Evolutionary conservation across 2,888 invertebrate genomes (phyloP).

Genomic region (Gymnosoma rotundatum): DNA sequence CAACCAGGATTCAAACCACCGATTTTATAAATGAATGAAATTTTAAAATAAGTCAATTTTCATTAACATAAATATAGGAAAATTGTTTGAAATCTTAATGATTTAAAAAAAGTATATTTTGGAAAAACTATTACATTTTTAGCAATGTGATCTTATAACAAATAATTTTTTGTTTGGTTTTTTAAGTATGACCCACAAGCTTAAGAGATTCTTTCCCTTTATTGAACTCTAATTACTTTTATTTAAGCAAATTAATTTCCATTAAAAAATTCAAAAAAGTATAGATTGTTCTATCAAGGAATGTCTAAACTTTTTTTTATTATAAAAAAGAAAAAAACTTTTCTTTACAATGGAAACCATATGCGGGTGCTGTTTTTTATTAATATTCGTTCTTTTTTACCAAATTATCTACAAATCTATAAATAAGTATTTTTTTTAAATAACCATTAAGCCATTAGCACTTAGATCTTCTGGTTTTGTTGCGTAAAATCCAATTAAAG

Average conservation of each 20-base stretch:
- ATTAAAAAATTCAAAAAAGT: no score
- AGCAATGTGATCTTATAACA: not conserved
- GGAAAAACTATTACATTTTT: no score
- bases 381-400: conserved; percentile 23
- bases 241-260: conserved; percentile 15
- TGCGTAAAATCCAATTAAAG: conserved; percentile 56
- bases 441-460: conserved; percentile 49
- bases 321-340: not conserved
- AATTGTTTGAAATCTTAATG: no score
- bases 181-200: no score
- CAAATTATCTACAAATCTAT: conserved; percentile 61
- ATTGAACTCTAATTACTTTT: not conserved
- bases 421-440: conserved; percentile 56
- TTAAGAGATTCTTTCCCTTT: not conserved
- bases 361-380: conserved; percentile 60
- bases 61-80: no score
- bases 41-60: no score
- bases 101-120: no score
- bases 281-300: no score
- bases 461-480: conserved; percentile 33
- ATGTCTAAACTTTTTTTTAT: conserved; percentile 24
- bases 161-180: not conserved
- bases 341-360: conserved; percentile 31
- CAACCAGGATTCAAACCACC: no score
- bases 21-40: no score